Conservation (phyloP, 2,888 invertebrate species). For the Caradrina kadenii region DNA sequence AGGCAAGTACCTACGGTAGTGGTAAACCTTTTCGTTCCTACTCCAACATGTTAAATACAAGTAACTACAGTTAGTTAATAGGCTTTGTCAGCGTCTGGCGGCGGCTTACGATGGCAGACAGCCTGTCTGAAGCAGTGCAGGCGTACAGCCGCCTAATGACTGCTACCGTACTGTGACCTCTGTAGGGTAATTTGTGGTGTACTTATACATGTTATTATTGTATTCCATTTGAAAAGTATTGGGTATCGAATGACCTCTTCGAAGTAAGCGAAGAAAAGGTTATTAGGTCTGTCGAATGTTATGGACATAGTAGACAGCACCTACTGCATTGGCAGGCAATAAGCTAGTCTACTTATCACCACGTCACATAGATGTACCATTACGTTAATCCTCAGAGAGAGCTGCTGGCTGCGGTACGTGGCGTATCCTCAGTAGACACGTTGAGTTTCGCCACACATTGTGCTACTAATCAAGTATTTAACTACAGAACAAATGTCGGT, state of each 20-base stretch:
- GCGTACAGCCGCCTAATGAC: background rate
- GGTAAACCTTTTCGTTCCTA: background rate
- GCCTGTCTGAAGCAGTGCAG: background rate
- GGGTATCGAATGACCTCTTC: background rate
- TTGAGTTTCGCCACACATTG: constrained; percentile 4
- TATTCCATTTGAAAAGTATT: background rate
- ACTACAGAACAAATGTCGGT: background rate
- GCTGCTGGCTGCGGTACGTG: background rate
- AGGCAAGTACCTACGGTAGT: too few species aligned
- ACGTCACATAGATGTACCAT: background rate
- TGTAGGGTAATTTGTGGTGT: background rate
- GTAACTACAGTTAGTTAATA: background rate
- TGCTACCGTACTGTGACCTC: background rate
- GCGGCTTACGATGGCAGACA: background rate
- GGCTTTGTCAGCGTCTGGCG: constrained; percentile 9
- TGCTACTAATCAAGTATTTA: background rate
- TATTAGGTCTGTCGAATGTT: background rate
- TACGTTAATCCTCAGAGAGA: background rate
- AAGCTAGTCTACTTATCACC: background rate
- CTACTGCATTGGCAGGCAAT: too few species aligned
- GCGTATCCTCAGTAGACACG: background rate
- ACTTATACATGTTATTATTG: too few species aligned
- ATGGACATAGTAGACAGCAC: too few species aligned
- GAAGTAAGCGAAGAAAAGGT: background rate
- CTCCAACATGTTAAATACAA: background rate